Conservation (phyloP, 2,113 vertebrate species). For the Ochotona curzoniae region DNA sequence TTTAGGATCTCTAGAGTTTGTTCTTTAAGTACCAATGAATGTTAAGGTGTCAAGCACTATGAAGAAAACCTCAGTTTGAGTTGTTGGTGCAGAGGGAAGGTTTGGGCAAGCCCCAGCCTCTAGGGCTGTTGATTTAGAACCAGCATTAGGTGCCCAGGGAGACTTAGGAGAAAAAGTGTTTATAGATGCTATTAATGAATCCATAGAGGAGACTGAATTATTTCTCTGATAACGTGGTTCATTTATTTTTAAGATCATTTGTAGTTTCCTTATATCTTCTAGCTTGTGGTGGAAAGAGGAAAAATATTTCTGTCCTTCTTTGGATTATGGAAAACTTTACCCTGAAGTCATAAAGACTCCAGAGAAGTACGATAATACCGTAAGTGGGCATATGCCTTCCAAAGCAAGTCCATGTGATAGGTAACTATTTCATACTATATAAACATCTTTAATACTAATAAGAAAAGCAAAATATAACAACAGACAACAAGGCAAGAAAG, state of each 20-base stretch:
- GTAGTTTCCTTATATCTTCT: slow-evolving; percentile 66
- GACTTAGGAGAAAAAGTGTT: slow-evolving; percentile 59
- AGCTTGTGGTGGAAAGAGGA: slow-evolving; percentile 43
- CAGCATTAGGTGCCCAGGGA: slow-evolving; percentile 57
- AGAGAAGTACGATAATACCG: background rate
- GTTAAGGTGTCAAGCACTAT: background rate
- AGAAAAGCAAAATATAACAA: slow-evolving; percentile 11
- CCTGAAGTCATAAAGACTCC: slow-evolving; percentile 32
- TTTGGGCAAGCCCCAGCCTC: background rate
- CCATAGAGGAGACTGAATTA: slow-evolving; percentile 64
- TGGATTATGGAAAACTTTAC: slow-evolving; percentile 33
- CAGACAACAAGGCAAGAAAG: slow-evolving; percentile 24
- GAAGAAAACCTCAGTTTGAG: slow-evolving; percentile 37
- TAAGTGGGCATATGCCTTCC: slow-evolving; percentile 5
- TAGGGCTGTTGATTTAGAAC: slow-evolving; percentile 69
- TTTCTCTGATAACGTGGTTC: slow-evolving; percentile 53
- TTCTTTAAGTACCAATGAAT: slow-evolving; percentile 58
- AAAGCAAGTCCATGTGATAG: background rate
- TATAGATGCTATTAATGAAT: slow-evolving; percentile 59
- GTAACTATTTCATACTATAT: slow-evolving; percentile 13
- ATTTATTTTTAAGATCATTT: slow-evolving; percentile 74
- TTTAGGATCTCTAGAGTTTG: slow-evolving; percentile 49
- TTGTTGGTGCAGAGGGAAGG: slow-evolving; percentile 21
- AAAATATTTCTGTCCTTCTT: slow-evolving; percentile 53
- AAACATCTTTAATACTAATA: background rate